These are phyloP conservation scores for Heliocidaris tuberculata DNA, from an alignment of 35 echinoderm and acorn worm species.

Conservation along the genomic window DNA sequence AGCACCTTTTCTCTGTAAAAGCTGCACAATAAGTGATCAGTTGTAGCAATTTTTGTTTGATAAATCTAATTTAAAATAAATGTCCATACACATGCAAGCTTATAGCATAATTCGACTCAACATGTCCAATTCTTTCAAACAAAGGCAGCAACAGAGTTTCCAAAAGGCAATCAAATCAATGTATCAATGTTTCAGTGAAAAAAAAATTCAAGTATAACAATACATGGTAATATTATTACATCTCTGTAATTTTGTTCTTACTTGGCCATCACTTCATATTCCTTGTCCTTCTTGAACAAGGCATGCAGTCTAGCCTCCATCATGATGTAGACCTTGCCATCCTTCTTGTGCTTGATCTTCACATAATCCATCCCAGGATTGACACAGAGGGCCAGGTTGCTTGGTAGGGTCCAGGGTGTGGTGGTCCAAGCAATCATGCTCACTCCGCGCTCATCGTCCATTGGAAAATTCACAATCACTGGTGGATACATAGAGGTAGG, in stretches of 20 bases:
- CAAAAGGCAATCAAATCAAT: neutral
- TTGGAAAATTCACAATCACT: slow-evolving; percentile 95
- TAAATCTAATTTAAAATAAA: no score
- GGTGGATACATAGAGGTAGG: neutral
- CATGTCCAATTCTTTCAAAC: neutral
- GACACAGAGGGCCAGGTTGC: slow-evolving; percentile 96
- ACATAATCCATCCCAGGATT: slow-evolving; percentile 80
- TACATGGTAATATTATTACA: neutral
- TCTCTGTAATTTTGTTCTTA: slow-evolving; percentile 33
- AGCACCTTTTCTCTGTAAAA: no score
- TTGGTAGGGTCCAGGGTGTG: slow-evolving; percentile 96
- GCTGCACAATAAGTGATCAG: no score
- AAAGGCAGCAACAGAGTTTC: neutral
- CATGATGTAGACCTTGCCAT: slow-evolving; percentile 95
- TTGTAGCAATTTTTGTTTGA: no score
- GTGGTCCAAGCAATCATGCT: slow-evolving; percentile 97
- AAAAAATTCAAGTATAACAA: neutral
- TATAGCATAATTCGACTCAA: neutral
- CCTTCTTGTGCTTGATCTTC: slow-evolving; percentile 87
- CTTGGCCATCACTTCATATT: slow-evolving; percentile 77
- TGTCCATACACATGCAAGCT: neutral
- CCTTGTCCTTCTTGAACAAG: slow-evolving; percentile 92
- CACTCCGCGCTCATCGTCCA: slow-evolving; percentile 90
- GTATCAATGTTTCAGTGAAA: neutral
- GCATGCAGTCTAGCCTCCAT: slow-evolving; percentile 87